phyloP scores from a whole-genome alignment of 2,888 invertebrate genomes.

The Dicranocentrus wangi region DNA sequence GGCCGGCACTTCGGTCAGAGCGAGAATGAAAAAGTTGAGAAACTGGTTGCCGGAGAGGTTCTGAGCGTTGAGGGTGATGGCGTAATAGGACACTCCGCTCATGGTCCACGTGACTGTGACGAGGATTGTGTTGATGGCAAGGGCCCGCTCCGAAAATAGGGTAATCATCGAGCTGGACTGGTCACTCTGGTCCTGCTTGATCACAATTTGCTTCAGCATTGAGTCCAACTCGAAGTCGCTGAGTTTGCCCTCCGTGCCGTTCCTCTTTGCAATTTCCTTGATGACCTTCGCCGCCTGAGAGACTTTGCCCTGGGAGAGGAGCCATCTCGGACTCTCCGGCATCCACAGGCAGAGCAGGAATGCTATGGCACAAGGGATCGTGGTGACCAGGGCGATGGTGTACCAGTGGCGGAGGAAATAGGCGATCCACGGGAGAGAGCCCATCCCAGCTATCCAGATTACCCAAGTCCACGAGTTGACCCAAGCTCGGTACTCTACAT shows the following conservation, averaged over 20 bases:
- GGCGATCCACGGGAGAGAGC: constrained; percentile 73
- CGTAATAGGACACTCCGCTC: constrained; percentile 66
- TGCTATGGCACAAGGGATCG: constrained; percentile 68
- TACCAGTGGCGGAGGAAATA: constrained; percentile 73
- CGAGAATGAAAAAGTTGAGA: constrained; percentile 68
- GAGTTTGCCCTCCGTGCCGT: constrained; percentile 56
- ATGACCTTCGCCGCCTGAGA: constrained; percentile 51
- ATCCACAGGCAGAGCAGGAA: constrained; percentile 67
- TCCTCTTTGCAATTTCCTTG: constrained; percentile 50
- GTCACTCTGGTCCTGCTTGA: constrained; percentile 60
- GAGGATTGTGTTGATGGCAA: constrained; percentile 69
- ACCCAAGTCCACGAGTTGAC: constrained; percentile 63
- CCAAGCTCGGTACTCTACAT: constrained; percentile 68
- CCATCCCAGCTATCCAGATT: constrained; percentile 73
- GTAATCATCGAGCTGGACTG: constrained; percentile 59
- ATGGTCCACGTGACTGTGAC: constrained; percentile 66
- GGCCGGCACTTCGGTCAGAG: constrained; percentile 69
- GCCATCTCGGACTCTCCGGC: constrained; percentile 73
- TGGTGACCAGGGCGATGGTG: constrained; percentile 73
- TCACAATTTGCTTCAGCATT: constrained; percentile 58
- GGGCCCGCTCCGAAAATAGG: constrained; percentile 55
- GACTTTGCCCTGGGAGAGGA: constrained; percentile 67
- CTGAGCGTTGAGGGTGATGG: constrained; percentile 67
- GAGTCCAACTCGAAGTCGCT: constrained; percentile 39
- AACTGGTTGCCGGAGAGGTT: constrained; percentile 68